phyloP scores from a whole-genome alignment of 1,140 invertebrate genomes.

The Lepidurus apus region DNA sequence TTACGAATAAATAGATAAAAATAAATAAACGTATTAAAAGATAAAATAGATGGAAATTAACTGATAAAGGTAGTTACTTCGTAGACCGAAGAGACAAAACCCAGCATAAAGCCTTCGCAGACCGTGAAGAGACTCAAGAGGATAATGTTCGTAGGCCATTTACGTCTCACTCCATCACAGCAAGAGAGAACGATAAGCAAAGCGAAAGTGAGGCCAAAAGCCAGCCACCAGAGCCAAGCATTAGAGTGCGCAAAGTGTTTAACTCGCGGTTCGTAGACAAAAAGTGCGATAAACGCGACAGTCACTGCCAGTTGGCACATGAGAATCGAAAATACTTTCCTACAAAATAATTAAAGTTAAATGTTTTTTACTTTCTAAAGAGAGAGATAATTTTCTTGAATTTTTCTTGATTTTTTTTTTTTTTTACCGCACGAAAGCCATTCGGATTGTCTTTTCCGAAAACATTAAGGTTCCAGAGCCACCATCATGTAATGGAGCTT shows the following conservation, averaged over 20 bases:
- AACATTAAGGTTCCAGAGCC: constrained; percentile 26
- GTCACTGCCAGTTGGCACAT: constrained; percentile 52
- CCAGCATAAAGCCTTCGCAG: constrained; percentile 71
- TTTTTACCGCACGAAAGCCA: constrained; percentile 34
- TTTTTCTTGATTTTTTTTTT: neutral
- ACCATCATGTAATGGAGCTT: neutral
- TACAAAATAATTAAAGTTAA: constrained; percentile 28
- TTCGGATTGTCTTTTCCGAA: constrained; percentile 33
- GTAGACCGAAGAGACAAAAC: constrained; percentile 45
- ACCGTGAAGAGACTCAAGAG: constrained; percentile 49
- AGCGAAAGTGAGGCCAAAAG: constrained; percentile 43
- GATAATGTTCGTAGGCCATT: constrained; percentile 51
- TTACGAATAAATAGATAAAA: constrained; percentile 23
- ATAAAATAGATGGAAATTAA: constrained; percentile 24
- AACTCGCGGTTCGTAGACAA: constrained; percentile 48
- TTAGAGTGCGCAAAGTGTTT: constrained; percentile 39
- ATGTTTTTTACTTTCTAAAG: neutral
- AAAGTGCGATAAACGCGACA: constrained; percentile 49
- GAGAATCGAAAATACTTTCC: constrained; percentile 54
- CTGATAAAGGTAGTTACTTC: constrained; percentile 32
- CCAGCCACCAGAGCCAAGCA: constrained; percentile 41
- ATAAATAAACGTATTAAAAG: constrained; percentile 25
- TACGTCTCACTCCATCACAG: constrained; percentile 48
- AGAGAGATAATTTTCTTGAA: neutral
- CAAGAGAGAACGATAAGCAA: constrained; percentile 50